Base-by-base conservation (phyloP, 30 jellyfish, hydroid and myxozoan species). In the Nemopilema nomurai region DNA sequence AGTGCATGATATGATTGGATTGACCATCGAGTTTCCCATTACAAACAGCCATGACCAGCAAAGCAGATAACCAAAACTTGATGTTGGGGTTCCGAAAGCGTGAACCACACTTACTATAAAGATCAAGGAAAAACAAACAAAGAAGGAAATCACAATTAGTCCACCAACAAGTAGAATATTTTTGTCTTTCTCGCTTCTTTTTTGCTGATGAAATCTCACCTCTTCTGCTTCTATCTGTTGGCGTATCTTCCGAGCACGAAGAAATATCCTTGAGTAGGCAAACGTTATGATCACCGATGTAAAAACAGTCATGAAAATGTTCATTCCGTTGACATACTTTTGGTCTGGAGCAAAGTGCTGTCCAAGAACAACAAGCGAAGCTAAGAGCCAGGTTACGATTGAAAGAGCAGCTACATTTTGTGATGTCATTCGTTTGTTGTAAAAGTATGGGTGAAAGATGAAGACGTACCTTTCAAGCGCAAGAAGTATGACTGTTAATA, bases 21-120 rank as follows among this genome's bases (percentile, higher is more conserved):
- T 63, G 27, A 63, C 3, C 4, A 63, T 3, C 3, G 72, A 63
- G n/a, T 63, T 63, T n/a, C 27, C 72, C 29, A 63, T 1, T 1
- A 63, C 29, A 6, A 63, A n/a, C 72, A n/a, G 6, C 72, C 72
- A 63, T 3, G 8, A 3, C 72, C 72, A 63, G 72, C 72, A 63
- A 63, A 63, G 3, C 29, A 63, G 4, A 24, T 63, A 24, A n/a
- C 29, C 8, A 4, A 19, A 63, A 24, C 8, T 4, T 3, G 6
- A n/a, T 1, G 8, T 24, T 24, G 7, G 27, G n/a, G 6, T 19
- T 63, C 72, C n/a, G 29, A 63, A 63, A 8, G n/a, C 7, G 8
- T 24, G 4, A 6, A 63, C 7, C n/a, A 18, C 29, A n/a, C 29
- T 63, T 24, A n/a, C 18, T 63, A 63, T 24, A n/a, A 63, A 8